These are phyloP conservation scores for Podarcis raffonei DNA, from an alignment of 2,113 vertebrate genomes.

Conservation along the genomic window DNA sequence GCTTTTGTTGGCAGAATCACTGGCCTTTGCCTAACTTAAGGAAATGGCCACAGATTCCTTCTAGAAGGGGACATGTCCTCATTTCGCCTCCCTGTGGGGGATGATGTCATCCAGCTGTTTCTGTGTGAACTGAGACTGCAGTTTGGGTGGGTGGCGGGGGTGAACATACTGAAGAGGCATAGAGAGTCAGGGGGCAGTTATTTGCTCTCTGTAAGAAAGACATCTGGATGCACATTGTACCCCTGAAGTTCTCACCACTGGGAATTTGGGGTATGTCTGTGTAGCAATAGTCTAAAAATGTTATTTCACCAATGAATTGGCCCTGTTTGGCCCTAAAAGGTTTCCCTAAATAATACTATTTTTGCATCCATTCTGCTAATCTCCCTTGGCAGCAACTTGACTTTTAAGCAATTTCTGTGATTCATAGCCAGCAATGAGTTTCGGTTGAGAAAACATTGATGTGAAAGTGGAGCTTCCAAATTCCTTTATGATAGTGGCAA, in stretches of 20 bases:
- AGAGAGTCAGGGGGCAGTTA: too few relatives aligned
- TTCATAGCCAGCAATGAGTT: slow-evolving; percentile 46
- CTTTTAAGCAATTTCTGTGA: slow-evolving; percentile 28
- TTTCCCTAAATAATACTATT: neutral
- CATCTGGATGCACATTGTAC: neutral
- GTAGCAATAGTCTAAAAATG: neutral
- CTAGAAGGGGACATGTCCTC: neutral
- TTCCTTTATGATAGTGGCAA: slow-evolving; percentile 45
- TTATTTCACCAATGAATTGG: neutral
- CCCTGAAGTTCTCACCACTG: neutral
- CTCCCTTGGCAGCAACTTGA: slow-evolving; percentile 20
- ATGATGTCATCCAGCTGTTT: neutral
- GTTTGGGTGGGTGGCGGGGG: neutral
- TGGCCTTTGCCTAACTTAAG: neutral
- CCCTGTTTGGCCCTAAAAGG: neutral
- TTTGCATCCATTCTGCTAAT: slow-evolving; percentile 2
- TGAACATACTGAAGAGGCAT: too few relatives aligned
- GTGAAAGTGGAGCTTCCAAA: slow-evolving; percentile 52
- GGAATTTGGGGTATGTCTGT: neutral
- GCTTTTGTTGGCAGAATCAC: neutral
- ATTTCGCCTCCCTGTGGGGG: neutral
- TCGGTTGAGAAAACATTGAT: slow-evolving; percentile 45
- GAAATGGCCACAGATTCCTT: neutral
- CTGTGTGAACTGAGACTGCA: neutral
- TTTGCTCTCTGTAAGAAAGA: too few relatives aligned